Evolutionary conservation across 2,113 vertebrate genomes (phyloP).

Genomic region (Oreotragus oreotragus): DNA sequence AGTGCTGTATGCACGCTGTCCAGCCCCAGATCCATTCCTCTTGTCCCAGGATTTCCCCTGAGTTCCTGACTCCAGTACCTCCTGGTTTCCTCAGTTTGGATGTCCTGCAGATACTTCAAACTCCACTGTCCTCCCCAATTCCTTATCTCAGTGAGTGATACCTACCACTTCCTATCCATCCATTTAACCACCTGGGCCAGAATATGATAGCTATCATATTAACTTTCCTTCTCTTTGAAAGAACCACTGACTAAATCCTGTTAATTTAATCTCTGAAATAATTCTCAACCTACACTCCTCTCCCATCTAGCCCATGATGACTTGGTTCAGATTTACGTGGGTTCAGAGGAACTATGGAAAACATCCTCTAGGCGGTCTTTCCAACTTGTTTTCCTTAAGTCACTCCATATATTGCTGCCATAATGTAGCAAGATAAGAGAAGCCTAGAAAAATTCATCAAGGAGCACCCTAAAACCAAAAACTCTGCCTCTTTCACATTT

Average conservation of each 20-base stretch:
- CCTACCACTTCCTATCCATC: not conserved
- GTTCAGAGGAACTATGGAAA: not conserved
- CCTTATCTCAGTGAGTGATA: not conserved
- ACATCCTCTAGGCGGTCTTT: not conserved
- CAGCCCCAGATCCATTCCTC: not conserved
- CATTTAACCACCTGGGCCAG: too few species aligned
- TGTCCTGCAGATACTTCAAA: not conserved
- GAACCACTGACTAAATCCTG: not conserved
- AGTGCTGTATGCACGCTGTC: fast-evolving
- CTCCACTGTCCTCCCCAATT: not conserved
- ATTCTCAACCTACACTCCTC: not conserved
- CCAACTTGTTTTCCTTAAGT: not conserved
- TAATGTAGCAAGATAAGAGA: not conserved
- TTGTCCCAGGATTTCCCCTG: not conserved
- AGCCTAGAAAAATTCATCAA: not conserved
- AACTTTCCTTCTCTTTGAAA: not conserved
- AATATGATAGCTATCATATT: not conserved
- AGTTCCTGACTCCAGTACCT: not conserved
- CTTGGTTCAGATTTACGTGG: not conserved
- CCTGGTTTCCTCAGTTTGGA: not conserved
- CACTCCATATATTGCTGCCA: not conserved
- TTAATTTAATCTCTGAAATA: not conserved
- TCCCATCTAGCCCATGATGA: not conserved
- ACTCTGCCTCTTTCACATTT: not conserved
- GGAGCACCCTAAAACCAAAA: not conserved